A percentile compares a stretch with the other conserved stretches of the same genome.
These are phyloP conservation scores for Misgurnus mizolepis DNA, from an alignment of 2,113 vertebrate species.

Conservation along the genomic window DNA sequence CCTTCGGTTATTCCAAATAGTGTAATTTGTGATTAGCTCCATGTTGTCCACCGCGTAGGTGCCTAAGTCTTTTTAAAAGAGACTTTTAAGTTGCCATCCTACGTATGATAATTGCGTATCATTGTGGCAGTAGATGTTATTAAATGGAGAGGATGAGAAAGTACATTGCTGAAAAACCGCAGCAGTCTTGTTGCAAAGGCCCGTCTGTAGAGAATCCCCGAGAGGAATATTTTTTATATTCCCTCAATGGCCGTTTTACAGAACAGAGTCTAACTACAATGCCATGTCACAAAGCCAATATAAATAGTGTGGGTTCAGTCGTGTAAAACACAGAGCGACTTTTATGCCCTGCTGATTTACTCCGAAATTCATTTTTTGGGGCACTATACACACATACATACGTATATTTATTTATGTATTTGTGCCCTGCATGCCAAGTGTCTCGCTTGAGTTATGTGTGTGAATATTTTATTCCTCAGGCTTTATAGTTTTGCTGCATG, in stretches of 20 bases:
- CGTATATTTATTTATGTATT: slow-evolving; percentile 24
- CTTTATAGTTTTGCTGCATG: slow-evolving; percentile 52
- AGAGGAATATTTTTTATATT: slow-evolving; percentile 50
- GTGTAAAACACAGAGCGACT: slow-evolving; percentile 38
- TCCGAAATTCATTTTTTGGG: slow-evolving; percentile 13
- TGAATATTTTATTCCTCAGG: slow-evolving; percentile 31
- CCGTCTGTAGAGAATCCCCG: slow-evolving; percentile 31
- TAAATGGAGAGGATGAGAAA: slow-evolving; percentile 58
- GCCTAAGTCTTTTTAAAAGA: slow-evolving; percentile 54
- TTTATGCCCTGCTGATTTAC: slow-evolving; percentile 35
- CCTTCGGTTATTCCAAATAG: slow-evolving; percentile 64
- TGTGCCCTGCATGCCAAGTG: slow-evolving; percentile 31
- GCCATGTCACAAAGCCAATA: slow-evolving; percentile 44
- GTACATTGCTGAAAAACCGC: slow-evolving; percentile 29
- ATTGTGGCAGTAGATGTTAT: slow-evolving; percentile 68
- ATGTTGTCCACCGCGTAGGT: slow-evolving; percentile 54
- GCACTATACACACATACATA: background rate
- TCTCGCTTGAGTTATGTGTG: slow-evolving; percentile 15
- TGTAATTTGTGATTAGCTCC: slow-evolving; percentile 67
- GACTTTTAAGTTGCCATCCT: slow-evolving; percentile 52
- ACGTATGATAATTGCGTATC: slow-evolving; percentile 70
- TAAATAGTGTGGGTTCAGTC: slow-evolving; percentile 52
- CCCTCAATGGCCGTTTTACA: slow-evolving; percentile 26
- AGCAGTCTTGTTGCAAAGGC: slow-evolving; percentile 41
- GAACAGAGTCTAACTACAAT: slow-evolving; percentile 37